Evolutionary conservation across 2,797 vertebrate species (phyloP), one percentile per base, ranked within the genome.

Genomic region (Nannoperca obscura): DNA sequence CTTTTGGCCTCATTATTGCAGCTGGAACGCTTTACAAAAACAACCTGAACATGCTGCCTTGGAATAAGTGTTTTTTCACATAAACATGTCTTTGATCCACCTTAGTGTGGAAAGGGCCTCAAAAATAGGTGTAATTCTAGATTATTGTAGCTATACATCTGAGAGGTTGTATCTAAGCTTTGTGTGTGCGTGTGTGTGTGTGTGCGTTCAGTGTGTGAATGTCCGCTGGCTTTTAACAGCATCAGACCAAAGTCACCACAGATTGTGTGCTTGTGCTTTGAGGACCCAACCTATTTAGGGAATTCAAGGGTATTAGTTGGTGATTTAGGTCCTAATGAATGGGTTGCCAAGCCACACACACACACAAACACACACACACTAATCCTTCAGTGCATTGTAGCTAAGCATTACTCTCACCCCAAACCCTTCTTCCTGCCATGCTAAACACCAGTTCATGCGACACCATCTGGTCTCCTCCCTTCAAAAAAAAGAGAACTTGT

Each of bases 271-370:
- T 66, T 82, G 90, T 94, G 91, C 93, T 93, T 95, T 93, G 92
- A 93, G 91, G 90, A 94, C 92, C 91, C 92, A 91, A 94, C 68
- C 90, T 94, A 92, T 96, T 97, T 96, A 95, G 95, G 76, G 92
- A 95, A 95, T 92, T 96, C 94, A 96, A 96, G 92, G 94, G 76
- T 95, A 96, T 96, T 97, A 96, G 96, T 95, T 95, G 94, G 94
- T 95, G 95, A 95, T 96, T 97, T 96, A 95, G 94, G 93, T 93
- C 47, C 94, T 95, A 96, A 96, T 96, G 96, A 96, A 96, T 94
- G 93, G 90, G 92, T 94, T 93, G 94, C 83, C 95, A 95, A 95
- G 95, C 95, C 85, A 46, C 95, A 92, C 95, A 93, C 94, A 92
- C 95, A 52, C 68, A 63, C 68, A 73, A 94, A 92, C 95, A 52